Base-by-base conservation (phyloP, 2,888 invertebrate species). In the Xestia c-nigrum region DNA sequence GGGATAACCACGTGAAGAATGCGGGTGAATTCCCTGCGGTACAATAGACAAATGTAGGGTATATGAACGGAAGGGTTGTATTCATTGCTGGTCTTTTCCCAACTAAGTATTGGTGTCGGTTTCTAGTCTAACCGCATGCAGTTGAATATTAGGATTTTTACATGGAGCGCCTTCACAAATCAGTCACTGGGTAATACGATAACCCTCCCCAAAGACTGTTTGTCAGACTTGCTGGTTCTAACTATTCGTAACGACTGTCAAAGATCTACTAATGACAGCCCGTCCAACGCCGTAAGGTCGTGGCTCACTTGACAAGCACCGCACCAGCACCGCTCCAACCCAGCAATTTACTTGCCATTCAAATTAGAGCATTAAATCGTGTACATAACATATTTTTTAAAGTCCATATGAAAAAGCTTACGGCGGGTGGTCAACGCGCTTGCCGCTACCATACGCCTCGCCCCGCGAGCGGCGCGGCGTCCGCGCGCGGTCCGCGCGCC, bases 1-100 rank as follows among this genome's bases (percentile, higher is more conserved):
- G 61, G 31, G 16, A 70, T 80, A 59, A 55, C 52, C 65, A 47
- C 47, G n/a, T 68, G 16, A 40, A 64, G 59, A 78, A 80, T 80
- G 50, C 66, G 69, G 12, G 40, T 16, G n/a, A 66, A 69, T 78
- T 78, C 38, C 40, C 72, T 57, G 70, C 46, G 1, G 24, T 24
- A 57, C 24, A 59, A 59, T 57, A 57, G 57, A 57, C 3, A 24
- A 24, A 57, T 59, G 7, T 31, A 59, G 7, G 57, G 21, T 12
- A 9, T 31, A 2, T 47, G 57, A 66, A 52, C 24, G 21, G 38
- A 67, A 61, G 24, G 59, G n/a, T 47, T 31, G 12, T 38, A 14
- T 69, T 24, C 14, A 10, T n/a, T 31, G 10, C n/a, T n/a, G n/a
- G n/a, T 5, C 12, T n/a, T 4, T n/a, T 9, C 21, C 9, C 21